Evolutionary conservation across 2,797 vertebrate genomes (phyloP), one percentile per base, ranked within the genome.

Genomic region (Benthosema pterotum): DNA sequence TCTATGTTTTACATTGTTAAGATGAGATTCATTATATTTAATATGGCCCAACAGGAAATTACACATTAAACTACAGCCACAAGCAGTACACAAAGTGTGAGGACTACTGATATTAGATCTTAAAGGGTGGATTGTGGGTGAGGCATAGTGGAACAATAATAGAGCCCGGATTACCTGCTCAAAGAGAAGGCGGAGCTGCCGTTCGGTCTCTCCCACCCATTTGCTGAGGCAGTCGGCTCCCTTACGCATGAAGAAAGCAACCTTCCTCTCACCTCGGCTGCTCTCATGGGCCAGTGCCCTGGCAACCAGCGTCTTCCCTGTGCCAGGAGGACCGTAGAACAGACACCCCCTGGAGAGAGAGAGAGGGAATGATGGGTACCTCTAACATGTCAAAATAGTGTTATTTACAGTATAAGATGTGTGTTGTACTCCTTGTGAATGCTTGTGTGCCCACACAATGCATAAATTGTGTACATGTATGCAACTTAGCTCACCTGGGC

Each of bases 181-280:
- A 90, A 98, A 99, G 2, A 98, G 90, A 14, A 96, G 88, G 5
- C 96, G 91, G 1, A 99, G 92, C 67, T 98, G 96, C 73, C 94
- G 88, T 82, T 99, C 97, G 0, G 97, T 97, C 50, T 99, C 97
- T 53, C 97, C 97, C 0, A 98, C 95, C 96, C 96, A 99, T 77
- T 98, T 97, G 78, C 96, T 98, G 59, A 99, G 92, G 78, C 97
- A 98, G 75, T 99, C 97, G 0, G 97, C 95, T 56, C 97, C 97
- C 88, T 98, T 99, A 74, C 96, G 95, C 96, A 99, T 97, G 52
- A 99, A 99, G 87, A 99, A 99, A 0, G 97, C 85, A 52, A 98
- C 94, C 83, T 93, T 96, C 59, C 83, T 93, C 52, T 95, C 94
- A 0, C 94, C 95, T 61, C 94, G 94, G 71, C 96, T 96, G 79